A percentile compares a stretch with the other conserved stretches of the same genome.
Evolutionary conservation across 1,140 invertebrate species (phyloP).

Genomic region (Mizuhopecten yessoensis): DNA sequence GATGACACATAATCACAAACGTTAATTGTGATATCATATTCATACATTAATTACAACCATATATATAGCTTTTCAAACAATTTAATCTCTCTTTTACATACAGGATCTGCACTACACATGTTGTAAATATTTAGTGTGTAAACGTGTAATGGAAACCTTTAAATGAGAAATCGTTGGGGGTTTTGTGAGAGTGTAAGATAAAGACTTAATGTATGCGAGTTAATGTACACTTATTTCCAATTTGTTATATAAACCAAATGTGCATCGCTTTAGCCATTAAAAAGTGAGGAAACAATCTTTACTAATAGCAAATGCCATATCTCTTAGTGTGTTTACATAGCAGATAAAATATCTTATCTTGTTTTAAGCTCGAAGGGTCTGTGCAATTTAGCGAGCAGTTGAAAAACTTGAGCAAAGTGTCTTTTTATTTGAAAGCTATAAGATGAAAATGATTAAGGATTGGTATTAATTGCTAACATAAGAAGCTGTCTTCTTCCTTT

Average conservation of each 20-base stretch:
- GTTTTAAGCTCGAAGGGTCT: not conserved
- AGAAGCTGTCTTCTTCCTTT: not conserved
- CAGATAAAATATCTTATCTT: constrained; percentile 11
- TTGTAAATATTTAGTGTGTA: too few relatives aligned
- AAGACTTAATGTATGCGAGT: not conserved
- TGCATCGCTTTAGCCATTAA: constrained; percentile 7
- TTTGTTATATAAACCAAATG: constrained; percentile 9
- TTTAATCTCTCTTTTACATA: too few relatives aligned
- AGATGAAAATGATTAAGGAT: not conserved
- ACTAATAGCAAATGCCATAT: constrained; percentile 39
- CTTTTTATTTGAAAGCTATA: not conserved
- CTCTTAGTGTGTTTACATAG: not conserved
- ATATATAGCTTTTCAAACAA: too few relatives aligned
- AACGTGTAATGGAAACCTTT: too few relatives aligned
- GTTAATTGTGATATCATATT: too few relatives aligned
- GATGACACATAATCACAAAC: too few relatives aligned
- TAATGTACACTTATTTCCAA: not conserved
- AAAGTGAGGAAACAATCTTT: constrained; percentile 1
- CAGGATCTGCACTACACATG: too few relatives aligned
- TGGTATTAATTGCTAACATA: not conserved
- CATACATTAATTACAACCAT: too few relatives aligned
- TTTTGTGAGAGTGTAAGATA: not conserved
- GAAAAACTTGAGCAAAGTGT: not conserved
- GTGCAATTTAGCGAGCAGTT: not conserved
- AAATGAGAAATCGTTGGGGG: not conserved